Conservation (phyloP, 2,797 vertebrate species). For the Allobates femoralis region DNA sequence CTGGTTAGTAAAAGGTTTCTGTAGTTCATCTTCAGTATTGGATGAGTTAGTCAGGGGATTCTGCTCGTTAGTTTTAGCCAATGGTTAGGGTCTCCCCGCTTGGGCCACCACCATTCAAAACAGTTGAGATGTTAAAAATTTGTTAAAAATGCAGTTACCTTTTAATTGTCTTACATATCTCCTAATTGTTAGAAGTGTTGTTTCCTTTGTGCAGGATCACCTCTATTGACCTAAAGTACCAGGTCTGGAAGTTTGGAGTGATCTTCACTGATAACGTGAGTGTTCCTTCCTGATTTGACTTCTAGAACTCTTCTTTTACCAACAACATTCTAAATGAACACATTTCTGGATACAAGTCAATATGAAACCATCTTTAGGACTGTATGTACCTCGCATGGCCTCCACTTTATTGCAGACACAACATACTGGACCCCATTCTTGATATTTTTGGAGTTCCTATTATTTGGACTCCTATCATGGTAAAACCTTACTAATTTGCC, state of each 20-base stretch:
- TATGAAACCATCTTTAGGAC: too few species aligned
- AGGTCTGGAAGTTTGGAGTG: conserved; percentile 96
- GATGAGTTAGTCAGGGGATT: too few species aligned
- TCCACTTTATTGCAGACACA: background rate
- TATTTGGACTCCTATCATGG: background rate
- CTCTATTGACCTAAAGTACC: conserved; percentile 92
- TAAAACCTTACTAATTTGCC: background rate
- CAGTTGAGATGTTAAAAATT: too few species aligned
- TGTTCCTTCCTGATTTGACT: background rate
- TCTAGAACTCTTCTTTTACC: background rate
- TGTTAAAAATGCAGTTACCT: too few species aligned
- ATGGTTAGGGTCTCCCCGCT: too few species aligned
- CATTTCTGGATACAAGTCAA: too few species aligned
- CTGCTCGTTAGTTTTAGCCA: too few species aligned
- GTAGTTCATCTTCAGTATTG: too few species aligned
- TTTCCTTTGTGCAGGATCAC: conserved; percentile 79
- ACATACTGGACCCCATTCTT: background rate
- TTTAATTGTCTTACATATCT: background rate
- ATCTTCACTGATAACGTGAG: conserved; percentile 95
- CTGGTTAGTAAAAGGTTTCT: too few species aligned
- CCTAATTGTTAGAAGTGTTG: background rate
- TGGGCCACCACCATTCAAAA: too few species aligned
- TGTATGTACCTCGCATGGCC: too few species aligned
- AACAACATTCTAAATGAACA: too few species aligned
- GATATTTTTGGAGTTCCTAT: background rate